Evolutionary conservation across 2,797 vertebrate genomes (phyloP), one percentile per base, ranked within the genome.

Genomic region (Martes flavigula): DNA sequence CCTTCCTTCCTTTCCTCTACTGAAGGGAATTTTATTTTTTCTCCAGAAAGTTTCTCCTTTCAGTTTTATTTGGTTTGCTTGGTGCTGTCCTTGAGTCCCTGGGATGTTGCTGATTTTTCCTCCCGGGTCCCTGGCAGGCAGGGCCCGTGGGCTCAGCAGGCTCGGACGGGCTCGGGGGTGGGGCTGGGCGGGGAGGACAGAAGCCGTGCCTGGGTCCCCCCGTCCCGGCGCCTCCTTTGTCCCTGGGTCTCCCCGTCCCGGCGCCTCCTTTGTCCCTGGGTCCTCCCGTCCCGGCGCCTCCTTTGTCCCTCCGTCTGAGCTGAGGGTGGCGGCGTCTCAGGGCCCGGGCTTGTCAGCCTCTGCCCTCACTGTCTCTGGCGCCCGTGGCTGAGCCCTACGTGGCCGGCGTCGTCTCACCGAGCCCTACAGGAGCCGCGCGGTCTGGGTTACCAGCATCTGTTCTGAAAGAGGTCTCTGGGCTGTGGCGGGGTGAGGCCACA

Each of bases 401-500:
- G 7, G 51, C 5, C 27, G 30, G 4, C 1, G 0, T 48, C 35
- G 23, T 68, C 14, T 68, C 25, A 5, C 15, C 48, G 21, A 48
- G 10, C 38, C 25, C 40, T 11, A 17, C 1, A 11, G 3, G 2
- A 11, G 32, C 25, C 3, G 10, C 2, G 13, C 25, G 13, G 68
- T 54, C 13, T 20, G 51, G 40, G 40, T 18, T 7, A 5, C 13
- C 25, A 2, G 1, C 27, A 30, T 14, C n/a, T 58, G 2, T 77
- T n/a, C 35, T 48, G 15, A 60, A 60, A 14, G 60, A 43, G 35
- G 23, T n/a, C 32, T 79, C 43, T 46, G 48, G 62, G 51, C 35
- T 27, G 5, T 14, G 54, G 35, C 1, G 1, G 18, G 6, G 6
- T 4, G 7, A 38, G 25, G 40, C 3, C 40, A 5, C 10, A 3